Conservation (phyloP, 1,140 invertebrate species). For the Schlechtendalia chinensis region DNA sequence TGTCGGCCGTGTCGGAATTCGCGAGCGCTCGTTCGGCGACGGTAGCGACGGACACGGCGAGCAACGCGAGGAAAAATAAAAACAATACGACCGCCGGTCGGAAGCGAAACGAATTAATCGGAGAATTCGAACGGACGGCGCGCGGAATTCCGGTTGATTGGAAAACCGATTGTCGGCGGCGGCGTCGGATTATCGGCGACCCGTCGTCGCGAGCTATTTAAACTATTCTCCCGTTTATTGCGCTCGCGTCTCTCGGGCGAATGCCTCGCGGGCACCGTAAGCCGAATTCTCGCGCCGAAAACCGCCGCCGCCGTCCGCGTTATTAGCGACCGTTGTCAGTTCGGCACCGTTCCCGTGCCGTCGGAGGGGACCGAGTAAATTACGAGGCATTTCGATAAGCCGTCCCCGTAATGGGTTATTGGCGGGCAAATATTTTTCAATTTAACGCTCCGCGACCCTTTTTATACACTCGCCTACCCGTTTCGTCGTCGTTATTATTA, state of each 20-base stretch:
- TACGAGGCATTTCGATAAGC: slow-evolving; percentile 47
- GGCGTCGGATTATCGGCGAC: slow-evolving; percentile 46
- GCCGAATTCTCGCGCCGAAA: slow-evolving; percentile 9
- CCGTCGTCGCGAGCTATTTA: slow-evolving; percentile 53
- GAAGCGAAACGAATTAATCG: slow-evolving; percentile 25
- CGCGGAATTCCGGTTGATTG: slow-evolving; percentile 29
- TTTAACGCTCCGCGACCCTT: slow-evolving; percentile 40
- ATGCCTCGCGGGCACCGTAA: slow-evolving; percentile 7
- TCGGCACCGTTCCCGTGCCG: background rate
- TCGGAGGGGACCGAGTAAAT: slow-evolving; percentile 10
- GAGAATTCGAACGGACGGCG: slow-evolving; percentile 19
- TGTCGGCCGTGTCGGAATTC: too few relatives aligned
- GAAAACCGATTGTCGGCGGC: slow-evolving; percentile 15
- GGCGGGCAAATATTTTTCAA: slow-evolving; percentile 47
- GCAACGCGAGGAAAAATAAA: too few relatives aligned
- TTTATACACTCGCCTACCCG: background rate
- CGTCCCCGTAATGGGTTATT: slow-evolving; percentile 36
- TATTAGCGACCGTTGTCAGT: slow-evolving; percentile 22
- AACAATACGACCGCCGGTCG: too few relatives aligned
- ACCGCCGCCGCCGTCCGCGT: slow-evolving; percentile 58
- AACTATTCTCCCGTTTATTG: slow-evolving; percentile 51
- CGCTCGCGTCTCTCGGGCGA: background rate
- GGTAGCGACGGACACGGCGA: background rate
- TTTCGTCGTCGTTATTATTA: background rate
- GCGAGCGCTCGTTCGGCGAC: too few relatives aligned